Base-by-base conservation (phyloP, 2,797 vertebrate species). In the Mastacembelus armatus region DNA sequence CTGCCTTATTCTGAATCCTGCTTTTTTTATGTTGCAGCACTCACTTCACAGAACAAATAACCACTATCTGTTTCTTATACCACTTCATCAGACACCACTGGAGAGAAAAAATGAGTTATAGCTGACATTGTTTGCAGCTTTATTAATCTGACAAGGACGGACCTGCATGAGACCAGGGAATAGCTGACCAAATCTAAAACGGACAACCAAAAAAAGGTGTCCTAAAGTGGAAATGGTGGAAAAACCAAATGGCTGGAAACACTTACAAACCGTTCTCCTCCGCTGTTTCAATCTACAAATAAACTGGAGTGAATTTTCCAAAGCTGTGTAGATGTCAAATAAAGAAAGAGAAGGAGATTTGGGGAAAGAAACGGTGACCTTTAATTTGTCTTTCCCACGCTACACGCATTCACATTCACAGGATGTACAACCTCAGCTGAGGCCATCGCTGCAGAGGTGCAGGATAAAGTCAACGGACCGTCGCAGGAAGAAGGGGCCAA, bases 301-400 rank as follows among this genome's bases (percentile, higher is more conserved):
- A 92, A 91, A 91, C 86, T 85, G 77, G 89, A 90, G 86, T 85
- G 85, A 83, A 87, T 84, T 92, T 92, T 92, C 91, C 91, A 91
- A 90, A 91, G 88, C 87, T 81, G 75, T 59, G 78, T 54, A 63
- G 62, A 80, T 81, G 66, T 74, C n/a, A 70, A 71, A 71, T 56
- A 57, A 52, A 79, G 33, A 50, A 57, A 55, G 43, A 60, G 64
- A 59, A 38, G 38, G 56, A 67, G 67, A 77, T 63, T 15, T 39
- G 62, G 19, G 38, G 40, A 22, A 50, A 70, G 44, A 49, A 74
- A 66, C 55, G 35, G 55, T 66, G 70, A 88, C 78, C 75, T 85
- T 74, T 86, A 81, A 86, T 88, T 58, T 66, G 77, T 67, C 76
- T 60, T 57, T 90, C 78, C 85, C 87, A 83, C 85, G 85, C 87